Evolutionary conservation across 1,140 invertebrate species (phyloP), one percentile per base, ranked within the genome.

Genomic region (Copidosoma floridanum): DNA sequence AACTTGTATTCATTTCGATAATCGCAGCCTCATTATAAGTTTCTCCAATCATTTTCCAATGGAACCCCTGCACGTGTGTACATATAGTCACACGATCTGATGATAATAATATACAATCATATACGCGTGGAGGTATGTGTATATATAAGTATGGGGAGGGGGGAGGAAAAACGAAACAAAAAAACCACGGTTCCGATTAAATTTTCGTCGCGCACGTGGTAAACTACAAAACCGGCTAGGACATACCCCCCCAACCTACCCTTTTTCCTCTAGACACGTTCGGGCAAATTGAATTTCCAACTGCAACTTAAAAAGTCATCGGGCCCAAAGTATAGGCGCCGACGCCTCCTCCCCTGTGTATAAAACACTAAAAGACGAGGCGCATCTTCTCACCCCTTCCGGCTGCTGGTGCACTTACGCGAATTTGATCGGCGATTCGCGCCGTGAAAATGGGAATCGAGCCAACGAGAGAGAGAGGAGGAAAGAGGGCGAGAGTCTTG

Each of bases 361-460:
- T 11, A 5, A 18, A 4, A 24, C 23, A 6, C n/a, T 11, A 16
- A 24, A 10, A 12, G 23, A 16, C 3, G 21, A 26, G 16, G 2
- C 16, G 12, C 47, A 53, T 23, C 14, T 47, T 51, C 32, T 32
- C 43, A 46, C 12, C 29, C 27, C 29, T n/a, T n/a, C n/a, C n/a
- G n/a, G n/a, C n/a, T n/a, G n/a, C n/a, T 11, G 18, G 18, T 6
- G 46, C 52, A 61, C 52, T 61, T 40, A 55, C 52, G 59, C 23
- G 59, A 50, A 61, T 61, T 61, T 61, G 59, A 61, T 61, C 59
- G 57, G 46, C 5, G 18, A 3, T 3, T 20, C 23, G 29, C n/a
- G 8, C 35, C 11, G 43, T 61, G 56, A 61, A 61, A 61, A 56
- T 61, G 35, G 43, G 52, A 61, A 50, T 61, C 44, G 52, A 56